A percentile compares a stretch with the other conserved stretches of the same genome.
Evolutionary conservation across 2,113 vertebrate genomes (phyloP).

Genomic region (Rousettus leschenaultii): DNA sequence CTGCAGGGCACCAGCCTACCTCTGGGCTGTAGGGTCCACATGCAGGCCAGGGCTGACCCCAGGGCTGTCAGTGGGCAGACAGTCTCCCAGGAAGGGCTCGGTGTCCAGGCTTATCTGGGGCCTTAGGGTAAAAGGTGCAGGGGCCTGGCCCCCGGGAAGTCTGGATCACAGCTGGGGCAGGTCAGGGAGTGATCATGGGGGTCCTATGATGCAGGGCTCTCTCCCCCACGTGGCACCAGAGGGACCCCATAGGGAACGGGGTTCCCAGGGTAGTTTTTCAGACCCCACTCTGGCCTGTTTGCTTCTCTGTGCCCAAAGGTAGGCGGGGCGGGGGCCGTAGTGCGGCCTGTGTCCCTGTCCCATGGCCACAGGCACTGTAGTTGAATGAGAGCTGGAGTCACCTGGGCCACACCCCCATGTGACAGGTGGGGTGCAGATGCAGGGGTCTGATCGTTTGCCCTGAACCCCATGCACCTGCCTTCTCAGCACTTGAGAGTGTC

Average conservation of each 20-base stretch:
- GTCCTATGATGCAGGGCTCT: too few species aligned
- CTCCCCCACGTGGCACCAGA: neutral
- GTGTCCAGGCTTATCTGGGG: neutral
- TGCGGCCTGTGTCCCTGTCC: neutral
- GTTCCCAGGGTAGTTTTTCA: neutral
- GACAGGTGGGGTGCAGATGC: neutral
- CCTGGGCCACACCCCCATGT: neutral
- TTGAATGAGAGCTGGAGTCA: neutral
- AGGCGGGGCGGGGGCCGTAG: too few species aligned
- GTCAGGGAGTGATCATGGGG: neutral
- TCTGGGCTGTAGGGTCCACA: rapidly evolving
- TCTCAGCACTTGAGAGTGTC: neutral
- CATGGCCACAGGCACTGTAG: neutral
- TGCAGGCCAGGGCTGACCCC: neutral
- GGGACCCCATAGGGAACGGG: neutral
- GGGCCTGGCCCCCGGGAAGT: neutral
- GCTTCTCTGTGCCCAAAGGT: neutral
- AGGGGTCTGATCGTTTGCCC: neutral
- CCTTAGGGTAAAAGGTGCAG: neutral
- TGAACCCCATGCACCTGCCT: too few species aligned
- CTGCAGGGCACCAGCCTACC: neutral
- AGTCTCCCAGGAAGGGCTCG: neutral
- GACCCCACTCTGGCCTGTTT: neutral
- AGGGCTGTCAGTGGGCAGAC: neutral
- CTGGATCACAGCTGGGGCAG: neutral